Evolutionary conservation across 1,140 invertebrate genomes (phyloP).

Genomic region (Rhagoletis zephyria): DNA sequence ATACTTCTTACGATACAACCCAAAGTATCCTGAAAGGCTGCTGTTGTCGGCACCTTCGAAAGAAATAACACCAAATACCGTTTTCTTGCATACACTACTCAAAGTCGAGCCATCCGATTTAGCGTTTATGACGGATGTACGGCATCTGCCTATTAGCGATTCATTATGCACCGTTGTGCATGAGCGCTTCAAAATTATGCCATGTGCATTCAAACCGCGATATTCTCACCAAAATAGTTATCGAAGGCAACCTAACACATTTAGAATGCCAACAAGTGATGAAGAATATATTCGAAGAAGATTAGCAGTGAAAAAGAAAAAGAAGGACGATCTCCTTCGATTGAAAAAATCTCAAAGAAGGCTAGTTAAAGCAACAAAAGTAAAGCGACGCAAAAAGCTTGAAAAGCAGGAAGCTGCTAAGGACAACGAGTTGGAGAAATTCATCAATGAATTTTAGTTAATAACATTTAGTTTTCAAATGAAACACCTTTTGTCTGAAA

Average conservation of each 20-base stretch:
- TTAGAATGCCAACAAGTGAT: neutral
- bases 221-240: neutral
- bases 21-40: constrained; percentile 64
- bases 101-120: constrained; percentile 57
- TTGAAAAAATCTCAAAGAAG: neutral
- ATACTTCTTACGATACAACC: constrained; percentile 63
- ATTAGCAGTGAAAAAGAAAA: neutral
- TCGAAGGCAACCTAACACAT: neutral
- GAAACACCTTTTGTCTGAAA: neutral
- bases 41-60: constrained; percentile 61
- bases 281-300: neutral
- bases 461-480: neutral
- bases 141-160: constrained; percentile 61
- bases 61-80: constrained; percentile 58
- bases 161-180: constrained; percentile 63
- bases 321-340: neutral
- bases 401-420: neutral
- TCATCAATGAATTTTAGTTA: neutral
- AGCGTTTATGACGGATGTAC: constrained; percentile 60
- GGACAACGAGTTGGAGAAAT: neutral
- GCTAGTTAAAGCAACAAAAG: constrained; percentile 2
- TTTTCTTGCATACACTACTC: constrained; percentile 60
- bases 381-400: neutral
- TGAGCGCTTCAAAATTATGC: constrained; percentile 60
- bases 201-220: constrained; percentile 61